Percentiles rank a stretch among this genome's conserved stretches.
phyloP scores from a whole-genome alignment of 1,140 invertebrate genomes.

The Pseudomyrmex dendroicus region DNA sequence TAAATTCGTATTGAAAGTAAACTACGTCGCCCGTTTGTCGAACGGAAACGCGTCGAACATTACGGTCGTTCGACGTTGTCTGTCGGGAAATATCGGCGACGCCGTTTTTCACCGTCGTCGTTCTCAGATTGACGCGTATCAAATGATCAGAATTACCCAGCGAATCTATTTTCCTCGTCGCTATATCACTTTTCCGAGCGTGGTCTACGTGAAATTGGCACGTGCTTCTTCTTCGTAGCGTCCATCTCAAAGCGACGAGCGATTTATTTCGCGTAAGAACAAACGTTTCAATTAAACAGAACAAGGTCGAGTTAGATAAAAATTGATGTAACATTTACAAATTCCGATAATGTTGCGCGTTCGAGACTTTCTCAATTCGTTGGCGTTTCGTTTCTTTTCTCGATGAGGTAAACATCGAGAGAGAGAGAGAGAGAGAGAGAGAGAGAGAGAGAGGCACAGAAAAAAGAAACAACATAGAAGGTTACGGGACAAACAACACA shows the following conservation, averaged over 20 bases:
- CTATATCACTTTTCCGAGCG: neutral
- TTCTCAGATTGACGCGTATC: constrained; percentile 16
- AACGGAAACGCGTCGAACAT: constrained; percentile 31
- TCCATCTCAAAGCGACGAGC: too few species aligned
- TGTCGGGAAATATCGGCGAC: constrained; percentile 32
- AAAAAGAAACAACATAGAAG: neutral
- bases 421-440: too few species aligned
- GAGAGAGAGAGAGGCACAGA: neutral
- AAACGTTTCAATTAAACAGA: too few species aligned
- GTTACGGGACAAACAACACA: neutral
- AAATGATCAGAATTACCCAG: constrained; percentile 28
- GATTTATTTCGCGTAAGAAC: too few species aligned
- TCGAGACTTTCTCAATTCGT: neutral
- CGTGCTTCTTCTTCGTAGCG: too few species aligned
- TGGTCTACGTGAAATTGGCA: too few species aligned
- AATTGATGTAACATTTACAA: too few species aligned
- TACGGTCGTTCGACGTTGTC: constrained; percentile 19
- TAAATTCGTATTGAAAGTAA: constrained; percentile 30
- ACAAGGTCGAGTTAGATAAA: too few species aligned
- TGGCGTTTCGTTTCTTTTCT: neutral
- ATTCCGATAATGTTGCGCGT: too few species aligned
- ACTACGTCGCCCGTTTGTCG: constrained; percentile 10
- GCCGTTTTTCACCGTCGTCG: constrained; percentile 37
- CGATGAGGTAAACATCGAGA: neutral
- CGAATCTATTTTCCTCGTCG: neutral